Evolutionary conservation across 2,888 invertebrate species (phyloP), one percentile per base, ranked within the genome.

Genomic region (Lymantria monacha): DNA sequence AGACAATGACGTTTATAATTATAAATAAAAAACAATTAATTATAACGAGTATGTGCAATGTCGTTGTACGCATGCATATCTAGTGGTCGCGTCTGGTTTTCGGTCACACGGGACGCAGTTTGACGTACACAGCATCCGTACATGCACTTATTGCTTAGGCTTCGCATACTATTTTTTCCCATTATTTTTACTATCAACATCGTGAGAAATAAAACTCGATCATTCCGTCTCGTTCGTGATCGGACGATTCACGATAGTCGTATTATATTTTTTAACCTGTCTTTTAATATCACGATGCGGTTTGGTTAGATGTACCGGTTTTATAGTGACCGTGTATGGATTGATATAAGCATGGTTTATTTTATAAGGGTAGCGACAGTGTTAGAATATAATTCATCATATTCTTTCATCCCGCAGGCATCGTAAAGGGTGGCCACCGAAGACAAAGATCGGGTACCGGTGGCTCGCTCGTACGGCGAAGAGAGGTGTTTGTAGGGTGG

Each of bases 151-250:
- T 67, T 71, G 69, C 66, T 74, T 73, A 74, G 76, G 81, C 83
- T 81, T 82, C 81, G 74, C 76, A 81, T 78, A 75, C 74, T 74
- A 76, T 74, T 81, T 84, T 81, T 79, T 83, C 70, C 57, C 60
- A 61, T 72, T 76, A 41, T 72, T 76, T 78, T 74, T 69, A 74
- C 79, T 75, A 79, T 80, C 57, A 71, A 70, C 69, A 79, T 79
- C 87, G 89, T 90, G 89, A 84, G 89, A 90, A 88, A 64, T 70
- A 72, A 70, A 83, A 81, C 83, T 68, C 68, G 83, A 80, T 79
- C 69, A 66, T 72, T 71, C 67, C 64, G 69, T 51, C 64, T 42
- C 49, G 44, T 42, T 50, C 57, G 55, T 60, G 59, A 55, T 63
- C 59, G 54, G 66, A 67, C 62, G 55, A n/a, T n/a, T n/a, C n/a